phyloP scores from a whole-genome alignment of 2,113 vertebrate genomes.

The Candoia aspera region DNA sequence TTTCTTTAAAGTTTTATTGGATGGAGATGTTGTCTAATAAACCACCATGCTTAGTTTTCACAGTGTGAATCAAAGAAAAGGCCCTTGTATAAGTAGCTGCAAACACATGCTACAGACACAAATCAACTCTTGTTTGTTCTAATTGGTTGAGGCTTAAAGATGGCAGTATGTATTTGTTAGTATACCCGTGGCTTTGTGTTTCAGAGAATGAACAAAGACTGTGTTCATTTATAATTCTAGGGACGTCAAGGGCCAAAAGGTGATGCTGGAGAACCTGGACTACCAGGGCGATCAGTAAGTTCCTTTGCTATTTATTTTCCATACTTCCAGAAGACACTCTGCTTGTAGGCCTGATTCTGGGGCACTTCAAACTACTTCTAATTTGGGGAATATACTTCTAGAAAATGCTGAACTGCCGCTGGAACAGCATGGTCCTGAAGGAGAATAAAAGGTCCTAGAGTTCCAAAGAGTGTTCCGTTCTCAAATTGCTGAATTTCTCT shows the following conservation, averaged over 20 bases:
- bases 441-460: background rate
- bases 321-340: background rate
- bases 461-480: background rate
- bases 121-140: background rate
- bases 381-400: background rate
- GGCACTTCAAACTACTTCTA: background rate
- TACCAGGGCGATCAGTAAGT: slow-evolving; percentile 84
- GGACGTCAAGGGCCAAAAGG: slow-evolving; percentile 95
- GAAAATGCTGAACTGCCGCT: background rate
- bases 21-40: background rate
- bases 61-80: background rate
- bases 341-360: background rate
- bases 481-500: background rate
- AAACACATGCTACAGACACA: background rate
- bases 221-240: slow-evolving; percentile 67
- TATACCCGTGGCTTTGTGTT: background rate
- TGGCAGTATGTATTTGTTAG: background rate
- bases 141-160: background rate
- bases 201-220: background rate
- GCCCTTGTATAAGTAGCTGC: too few species aligned
- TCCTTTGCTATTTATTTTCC: background rate
- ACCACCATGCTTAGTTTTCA: background rate
- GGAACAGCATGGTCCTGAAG: background rate
- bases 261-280: slow-evolving; percentile 88
- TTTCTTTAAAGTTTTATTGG: background rate